phyloP scores from a whole-genome alignment of 2,888 invertebrate genomes.

The Stenchaetothrips biformis region DNA sequence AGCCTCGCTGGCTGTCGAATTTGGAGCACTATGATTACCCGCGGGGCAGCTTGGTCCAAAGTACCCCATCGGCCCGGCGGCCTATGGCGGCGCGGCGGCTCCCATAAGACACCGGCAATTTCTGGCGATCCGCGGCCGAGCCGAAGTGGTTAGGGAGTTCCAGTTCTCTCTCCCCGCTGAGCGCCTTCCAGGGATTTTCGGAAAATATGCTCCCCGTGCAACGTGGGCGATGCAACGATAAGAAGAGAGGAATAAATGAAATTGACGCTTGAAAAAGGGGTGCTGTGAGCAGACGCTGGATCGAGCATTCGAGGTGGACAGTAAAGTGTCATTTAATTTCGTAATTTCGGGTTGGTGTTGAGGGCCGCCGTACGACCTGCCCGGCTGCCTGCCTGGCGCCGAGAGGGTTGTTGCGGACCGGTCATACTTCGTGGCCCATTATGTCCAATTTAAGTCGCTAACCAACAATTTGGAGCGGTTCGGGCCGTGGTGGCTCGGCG shows the following conservation, averaged over 20 bases:
- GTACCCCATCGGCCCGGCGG: not conserved
- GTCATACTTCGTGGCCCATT: not conserved
- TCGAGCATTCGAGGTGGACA: not conserved
- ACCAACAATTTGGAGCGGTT: slow-evolving; percentile 9
- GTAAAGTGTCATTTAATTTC: slow-evolving; percentile 22
- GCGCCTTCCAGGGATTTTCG: too few species aligned
- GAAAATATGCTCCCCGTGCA: too few species aligned
- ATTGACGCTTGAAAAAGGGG: not conserved
- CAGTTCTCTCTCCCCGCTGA: too few species aligned
- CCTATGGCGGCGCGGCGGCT: not conserved
- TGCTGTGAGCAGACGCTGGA: not conserved
- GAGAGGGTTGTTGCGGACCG: slow-evolving; percentile 4
- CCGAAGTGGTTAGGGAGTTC: not conserved
- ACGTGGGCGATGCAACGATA: too few species aligned
- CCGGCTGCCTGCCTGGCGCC: not conserved
- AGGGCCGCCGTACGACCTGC: not conserved
- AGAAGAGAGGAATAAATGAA: not conserved
- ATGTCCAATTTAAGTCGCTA: slow-evolving; percentile 15
- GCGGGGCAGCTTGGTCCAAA: not conserved
- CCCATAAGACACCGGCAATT: slow-evolving; percentile 20
- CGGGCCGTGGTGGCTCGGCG: not conserved
- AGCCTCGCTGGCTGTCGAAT: not conserved
- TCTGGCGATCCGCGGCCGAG: not conserved
- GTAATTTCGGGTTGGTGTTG: slow-evolving; percentile 18
- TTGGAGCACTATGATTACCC: slow-evolving; percentile 6